Base-by-base conservation (phyloP, 2,797 vertebrate species). In the Scolopax rusticola region DNA sequence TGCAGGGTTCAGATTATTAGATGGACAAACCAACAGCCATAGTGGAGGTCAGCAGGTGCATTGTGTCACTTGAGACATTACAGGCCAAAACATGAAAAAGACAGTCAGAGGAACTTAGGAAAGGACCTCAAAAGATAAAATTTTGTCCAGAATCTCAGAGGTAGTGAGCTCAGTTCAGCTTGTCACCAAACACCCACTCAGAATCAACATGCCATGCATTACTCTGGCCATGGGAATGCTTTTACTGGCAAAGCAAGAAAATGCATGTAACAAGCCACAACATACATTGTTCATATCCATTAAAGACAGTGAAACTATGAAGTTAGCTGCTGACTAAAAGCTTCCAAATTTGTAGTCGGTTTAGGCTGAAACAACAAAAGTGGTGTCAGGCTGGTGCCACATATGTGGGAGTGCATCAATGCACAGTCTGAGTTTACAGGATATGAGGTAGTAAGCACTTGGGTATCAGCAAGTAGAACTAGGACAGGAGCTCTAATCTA, bases 241-340 rank as follows among this genome's bases (percentile, higher is more conserved):
- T 95, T 92, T 92, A 86, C 71, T 63, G 61, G 57, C 61, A 89
- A 89, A 75, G 54, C 24, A 87, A 86, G 47, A 73, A 76, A 87
- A 85, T 33, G 6, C 70, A 25, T 48, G 25, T 78, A 90, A 77
- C 43, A 65, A 84, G 73, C 69, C 59, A 71, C 43, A 85, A 56
- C 5, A 10, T 87, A 48, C 28, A 63, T 80, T 92, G 47, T 84
- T 94, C 76, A 28, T 84, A 88, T 77, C 36, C 80, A 93, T 89
- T 87, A 68, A 89, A 92, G 71, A 87, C 41, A 80, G 57, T 60
- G 78, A 89, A 95, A 93, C 75, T 87, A 65, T 74, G 74, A 47
- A 47, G 64, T 78, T 87, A 84, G 61, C 86, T 94, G 92, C 79
- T 95, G 93, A 96, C 94, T 97, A 89, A 95, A 95, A 96, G 17